These are phyloP conservation scores for Mythimna pallens DNA, from an alignment of 2,888 invertebrate species.

Conservation along the genomic window DNA sequence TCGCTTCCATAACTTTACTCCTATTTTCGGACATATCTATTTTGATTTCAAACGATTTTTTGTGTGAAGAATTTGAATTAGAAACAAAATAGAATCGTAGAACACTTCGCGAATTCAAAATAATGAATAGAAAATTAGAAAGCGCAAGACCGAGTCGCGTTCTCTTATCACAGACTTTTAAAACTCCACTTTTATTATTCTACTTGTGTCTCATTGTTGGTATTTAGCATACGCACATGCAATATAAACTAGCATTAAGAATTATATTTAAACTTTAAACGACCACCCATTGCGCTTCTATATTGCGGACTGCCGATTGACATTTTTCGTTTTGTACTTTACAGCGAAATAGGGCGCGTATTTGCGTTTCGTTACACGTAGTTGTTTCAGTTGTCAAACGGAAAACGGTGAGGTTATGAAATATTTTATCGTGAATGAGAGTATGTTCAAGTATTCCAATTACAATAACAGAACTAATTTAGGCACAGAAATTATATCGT, in stretches of 20 bases:
- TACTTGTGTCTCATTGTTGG: constrained; percentile 83
- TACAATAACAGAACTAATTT: not conserved
- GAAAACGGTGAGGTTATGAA: not conserved
- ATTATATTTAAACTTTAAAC: constrained; percentile 57
- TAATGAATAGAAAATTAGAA: constrained; percentile 73
- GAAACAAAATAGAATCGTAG: constrained; percentile 48
- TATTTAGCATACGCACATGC: constrained; percentile 72
- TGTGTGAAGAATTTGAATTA: constrained; percentile 46
- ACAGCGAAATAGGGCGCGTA: constrained; percentile 62
- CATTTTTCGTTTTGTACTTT: constrained; percentile 51
- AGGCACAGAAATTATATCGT: rapidly evolving
- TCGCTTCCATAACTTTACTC: constrained; percentile 57
- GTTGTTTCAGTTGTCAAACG: constrained; percentile 15
- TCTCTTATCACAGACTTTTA: constrained; percentile 75
- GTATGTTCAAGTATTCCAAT: not conserved
- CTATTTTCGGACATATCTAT: constrained; percentile 62
- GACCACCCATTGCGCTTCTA: constrained; percentile 74
- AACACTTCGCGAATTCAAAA: constrained; percentile 66
- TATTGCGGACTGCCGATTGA: constrained; percentile 69
- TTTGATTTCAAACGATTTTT: constrained; percentile 52
- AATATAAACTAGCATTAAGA: constrained; percentile 75
- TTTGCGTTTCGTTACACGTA: constrained; percentile 67
- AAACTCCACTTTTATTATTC: constrained; percentile 73
- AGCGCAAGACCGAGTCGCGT: constrained; percentile 67
- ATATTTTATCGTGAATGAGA: not conserved